Evolutionary conservation across 2,888 invertebrate species (phyloP).

Genomic region (Antheraea yamamai): DNA sequence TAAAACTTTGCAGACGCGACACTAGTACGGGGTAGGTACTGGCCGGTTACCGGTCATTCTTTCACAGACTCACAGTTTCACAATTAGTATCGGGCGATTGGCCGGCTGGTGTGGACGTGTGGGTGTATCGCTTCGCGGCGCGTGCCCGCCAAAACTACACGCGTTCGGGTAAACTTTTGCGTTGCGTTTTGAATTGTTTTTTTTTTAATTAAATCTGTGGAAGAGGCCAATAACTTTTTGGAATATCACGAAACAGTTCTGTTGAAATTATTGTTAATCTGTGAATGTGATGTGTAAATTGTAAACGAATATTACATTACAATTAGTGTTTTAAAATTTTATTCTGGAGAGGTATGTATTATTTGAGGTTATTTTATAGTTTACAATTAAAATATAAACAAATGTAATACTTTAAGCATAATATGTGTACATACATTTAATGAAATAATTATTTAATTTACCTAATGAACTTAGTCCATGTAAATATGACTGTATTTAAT

Average conservation of each 20-base stretch:
- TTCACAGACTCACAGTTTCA: conserved; percentile 15
- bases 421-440: too few relatives aligned
- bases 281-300: background rate
- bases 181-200: conserved; percentile 9
- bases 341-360: conserved; percentile 6
- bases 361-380: background rate
- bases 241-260: background rate
- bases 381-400: too few relatives aligned
- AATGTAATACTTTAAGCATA: too few relatives aligned
- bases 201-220: background rate
- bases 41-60: conserved; percentile 19
- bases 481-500: too few relatives aligned
- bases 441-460: too few relatives aligned
- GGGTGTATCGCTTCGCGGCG: conserved; percentile 6
- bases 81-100: conserved; percentile 23
- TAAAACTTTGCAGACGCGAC: conserved; percentile 14
- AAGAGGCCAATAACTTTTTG: background rate
- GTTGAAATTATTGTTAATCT: background rate
- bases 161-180: conserved; percentile 15
- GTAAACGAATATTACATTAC: background rate
- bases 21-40: conserved; percentile 2
- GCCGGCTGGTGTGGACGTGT: conserved; percentile 18
- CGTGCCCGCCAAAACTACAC: conserved; percentile 22
- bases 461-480: too few relatives aligned
- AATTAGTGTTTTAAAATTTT: conserved; percentile 1